Evolutionary conservation across 2,113 vertebrate genomes (phyloP), one percentile per base, ranked within the genome.

Genomic region (Leptobrachium ailaonicum): DNA sequence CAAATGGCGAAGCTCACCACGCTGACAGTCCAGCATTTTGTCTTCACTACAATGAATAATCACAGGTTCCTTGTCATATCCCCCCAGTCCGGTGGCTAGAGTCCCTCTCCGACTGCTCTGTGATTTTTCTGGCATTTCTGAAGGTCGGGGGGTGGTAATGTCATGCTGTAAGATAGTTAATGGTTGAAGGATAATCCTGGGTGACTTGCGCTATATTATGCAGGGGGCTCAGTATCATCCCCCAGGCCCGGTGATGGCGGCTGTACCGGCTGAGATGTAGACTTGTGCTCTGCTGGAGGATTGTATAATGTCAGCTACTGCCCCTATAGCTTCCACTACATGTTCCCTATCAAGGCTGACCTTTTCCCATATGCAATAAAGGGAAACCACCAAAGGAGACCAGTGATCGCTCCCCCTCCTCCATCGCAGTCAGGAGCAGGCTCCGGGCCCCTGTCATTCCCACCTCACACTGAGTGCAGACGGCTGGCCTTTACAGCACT

Each of bases 291-390:
- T 20, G 6, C 11, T 53, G 32, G 6, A 43, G 41, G 53, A 13
- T 50, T 41, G 47, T 63, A 69, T 60, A 77, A 73, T 58, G 75
- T 63, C 81, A 74, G 43, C 43, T 2, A 8, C 43, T 0, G 64
- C 82, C 75, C 50, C 40, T 64, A 67, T 41, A 0, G 56, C 20
- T 9, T 58, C 62, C 63, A 74, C 32, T 3, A 44, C 73, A 73
- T 64, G 63, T 12, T 6, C 12, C 63, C n/a, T 3, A 1, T 41
- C 32, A 60, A 6, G 0, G 2, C 20, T 82, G 83, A 82, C 83
- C 83, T 82, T 84, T 81, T 80, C 50, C 11, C 40, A 32, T 58
- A 66, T 53, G 66, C 73, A 67, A 47, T 78, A 78, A 70, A 78
- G 41, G 41, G 13, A 63, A 80, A 70, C 58, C 69, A 73, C 44